phyloP scores from a whole-genome alignment of 2,113 vertebrate species.

The Ctenodactylus gundi region DNA sequence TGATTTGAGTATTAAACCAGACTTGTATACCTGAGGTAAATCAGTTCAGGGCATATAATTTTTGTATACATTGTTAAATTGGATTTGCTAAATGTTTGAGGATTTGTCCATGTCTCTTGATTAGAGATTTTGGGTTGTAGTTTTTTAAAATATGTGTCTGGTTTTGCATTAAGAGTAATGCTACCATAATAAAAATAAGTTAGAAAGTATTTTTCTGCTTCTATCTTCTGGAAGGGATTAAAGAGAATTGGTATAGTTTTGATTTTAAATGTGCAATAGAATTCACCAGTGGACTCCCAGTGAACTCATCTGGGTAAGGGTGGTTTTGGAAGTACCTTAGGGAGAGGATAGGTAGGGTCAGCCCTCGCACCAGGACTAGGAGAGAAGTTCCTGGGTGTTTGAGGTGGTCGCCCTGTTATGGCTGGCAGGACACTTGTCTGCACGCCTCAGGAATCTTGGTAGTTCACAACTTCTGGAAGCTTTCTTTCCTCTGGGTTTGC shows the following conservation, averaged over 20 bases:
- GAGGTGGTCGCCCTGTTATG: neutral
- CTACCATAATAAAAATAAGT: neutral
- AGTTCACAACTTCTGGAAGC: neutral
- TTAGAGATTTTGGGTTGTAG: neutral
- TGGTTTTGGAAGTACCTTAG: neutral
- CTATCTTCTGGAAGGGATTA: neutral
- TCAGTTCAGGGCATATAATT: neutral
- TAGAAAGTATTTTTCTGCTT: neutral
- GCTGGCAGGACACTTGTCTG: neutral
- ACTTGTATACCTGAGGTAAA: neutral
- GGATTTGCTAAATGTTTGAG: neutral
- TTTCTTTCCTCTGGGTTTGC: neutral
- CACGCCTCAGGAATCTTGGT: neutral
- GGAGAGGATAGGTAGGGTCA: neutral
- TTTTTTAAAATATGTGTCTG: neutral
- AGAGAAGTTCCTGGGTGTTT: neutral
- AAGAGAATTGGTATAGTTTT: neutral
- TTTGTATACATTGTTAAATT: neutral
- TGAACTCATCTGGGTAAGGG: neutral
- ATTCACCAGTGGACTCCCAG: neutral
- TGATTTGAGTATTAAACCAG: neutral
- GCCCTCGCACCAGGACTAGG: neutral
- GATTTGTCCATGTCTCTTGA: neutral
- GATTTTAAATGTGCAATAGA: slow-evolving; percentile 11
- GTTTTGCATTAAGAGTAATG: neutral